These are phyloP conservation scores for Mythimna vitellina DNA, from an alignment of 2,888 invertebrate genomes.

Conservation along the genomic window DNA sequence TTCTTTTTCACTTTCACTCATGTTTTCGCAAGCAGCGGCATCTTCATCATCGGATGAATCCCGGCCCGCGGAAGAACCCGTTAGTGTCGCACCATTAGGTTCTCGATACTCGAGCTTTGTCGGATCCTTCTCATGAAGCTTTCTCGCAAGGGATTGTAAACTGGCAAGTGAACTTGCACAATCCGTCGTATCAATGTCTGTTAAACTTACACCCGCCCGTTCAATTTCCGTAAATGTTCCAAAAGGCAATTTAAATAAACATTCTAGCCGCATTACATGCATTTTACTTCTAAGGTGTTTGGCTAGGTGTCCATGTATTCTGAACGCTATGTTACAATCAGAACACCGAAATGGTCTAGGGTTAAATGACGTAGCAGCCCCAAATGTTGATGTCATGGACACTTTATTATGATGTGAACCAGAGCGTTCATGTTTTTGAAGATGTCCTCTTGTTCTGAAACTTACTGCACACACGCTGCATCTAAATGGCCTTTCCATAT, in stretches of 20 bases:
- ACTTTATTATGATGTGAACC: slow-evolving; percentile 98
- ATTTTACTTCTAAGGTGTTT: slow-evolving; percentile 99
- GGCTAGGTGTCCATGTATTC: slow-evolving; percentile 98
- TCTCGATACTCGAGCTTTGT: slow-evolving; percentile 93
- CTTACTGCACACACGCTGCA: slow-evolving; percentile 98
- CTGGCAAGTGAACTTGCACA: slow-evolving; percentile 98
- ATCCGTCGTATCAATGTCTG: slow-evolving; percentile 98
- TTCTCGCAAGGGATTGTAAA: slow-evolving; percentile 95
- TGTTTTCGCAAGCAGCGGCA: slow-evolving; percentile 74
- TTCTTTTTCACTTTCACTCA: slow-evolving; percentile 86
- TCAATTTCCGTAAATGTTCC: slow-evolving; percentile 98
- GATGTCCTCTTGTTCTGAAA: slow-evolving; percentile 96
- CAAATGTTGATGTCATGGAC: slow-evolving; percentile 96
- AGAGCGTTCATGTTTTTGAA: slow-evolving; percentile 98
- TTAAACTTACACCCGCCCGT: slow-evolving; percentile 96
- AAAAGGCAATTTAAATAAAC: slow-evolving; percentile 97
- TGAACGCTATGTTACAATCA: slow-evolving; percentile 98
- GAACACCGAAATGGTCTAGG: slow-evolving; percentile 99
- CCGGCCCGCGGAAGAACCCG: slow-evolving; percentile 80
- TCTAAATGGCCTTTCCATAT: slow-evolving; percentile 97
- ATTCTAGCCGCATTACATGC: slow-evolving; percentile 98
- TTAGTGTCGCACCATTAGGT: slow-evolving; percentile 78
- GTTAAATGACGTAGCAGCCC: slow-evolving; percentile 96
- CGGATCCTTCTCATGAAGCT: slow-evolving; percentile 95
- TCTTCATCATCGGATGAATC: slow-evolving; percentile 91